These are phyloP conservation scores for Drosophila kohkoa DNA, from an alignment of 1,140 invertebrate genomes.

Conservation along the genomic window DNA sequence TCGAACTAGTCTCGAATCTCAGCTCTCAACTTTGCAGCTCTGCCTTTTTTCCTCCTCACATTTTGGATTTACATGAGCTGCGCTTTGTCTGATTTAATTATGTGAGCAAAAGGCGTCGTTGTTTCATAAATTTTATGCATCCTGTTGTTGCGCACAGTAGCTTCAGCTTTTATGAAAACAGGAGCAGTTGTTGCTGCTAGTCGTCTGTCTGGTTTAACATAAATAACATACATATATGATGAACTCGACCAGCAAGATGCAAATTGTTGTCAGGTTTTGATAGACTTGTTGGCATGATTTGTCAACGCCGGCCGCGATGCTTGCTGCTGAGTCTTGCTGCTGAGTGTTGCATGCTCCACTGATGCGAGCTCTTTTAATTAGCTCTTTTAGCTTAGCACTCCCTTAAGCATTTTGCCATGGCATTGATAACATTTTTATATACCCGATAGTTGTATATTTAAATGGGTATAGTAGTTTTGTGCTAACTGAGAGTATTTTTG, in stretches of 20 bases:
- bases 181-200: background rate
- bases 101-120: slow-evolving; percentile 80
- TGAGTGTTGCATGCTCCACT: slow-evolving; percentile 11
- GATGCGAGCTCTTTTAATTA: background rate
- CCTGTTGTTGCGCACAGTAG: slow-evolving; percentile 62
- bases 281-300: slow-evolving; percentile 79
- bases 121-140: slow-evolving; percentile 82
- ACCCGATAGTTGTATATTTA: too few species aligned
- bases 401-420: background rate
- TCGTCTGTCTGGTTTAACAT: slow-evolving; percentile 34
- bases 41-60: background rate
- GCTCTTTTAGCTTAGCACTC: background rate
- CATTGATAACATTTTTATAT: background rate
- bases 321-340: background rate
- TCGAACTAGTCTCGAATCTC: slow-evolving; percentile 2
- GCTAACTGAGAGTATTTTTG: too few species aligned
- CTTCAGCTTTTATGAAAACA: background rate
- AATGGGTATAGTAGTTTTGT: too few species aligned
- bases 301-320: slow-evolving; percentile 42
- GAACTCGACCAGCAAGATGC: slow-evolving; percentile 44
- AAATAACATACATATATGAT: slow-evolving; percentile 20
- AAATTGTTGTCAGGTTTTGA: slow-evolving; percentile 73
- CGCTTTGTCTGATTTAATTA: slow-evolving; percentile 82
- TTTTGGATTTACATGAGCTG: slow-evolving; percentile 73
- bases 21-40: background rate